Base-by-base conservation (phyloP, 2,888 invertebrate species). In the Napeogenes inachia region DNA sequence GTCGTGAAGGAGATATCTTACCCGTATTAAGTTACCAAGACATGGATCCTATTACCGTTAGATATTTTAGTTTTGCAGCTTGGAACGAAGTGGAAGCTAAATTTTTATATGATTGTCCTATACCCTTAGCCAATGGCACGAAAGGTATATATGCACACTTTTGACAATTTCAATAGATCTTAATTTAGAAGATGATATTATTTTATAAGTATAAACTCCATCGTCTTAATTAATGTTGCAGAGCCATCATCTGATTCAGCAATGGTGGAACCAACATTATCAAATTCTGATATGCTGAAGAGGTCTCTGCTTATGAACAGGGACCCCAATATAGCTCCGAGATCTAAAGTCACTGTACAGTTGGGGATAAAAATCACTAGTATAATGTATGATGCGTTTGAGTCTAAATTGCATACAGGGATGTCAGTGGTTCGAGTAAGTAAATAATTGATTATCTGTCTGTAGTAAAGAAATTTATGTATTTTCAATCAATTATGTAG, bases 21-120 rank as follows among this genome's bases (percentile, higher is more conserved):
- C 92, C 94, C 0, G 79, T 94, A 50, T 74, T 95, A 10, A 86
- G 86, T 10, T 94, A 92, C 83, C 82, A 77, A 33, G 95, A 95
- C 75, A 75, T 90, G 0, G 81, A 89, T 50, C 93, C 93, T 0
- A 75, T 95, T n/a, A 85, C 88, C 0, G 85, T 95, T 13, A 91
- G 90, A 68, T 94, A 92, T 74, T 92, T 94, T 63, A 93, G 94
- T 75, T 95, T 95, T 68, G 93, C 94, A 13, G 91, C 94, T 0
- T 95, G 94, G 93, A 91, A 89, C 4, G 90, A 91, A 0, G 92
- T 93, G 0, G 92, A 93, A 70, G 94, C 94, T 0, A 93, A 93
- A 73, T 94, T 94, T 89, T 91, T 92, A 59, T 95, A 93, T 70
- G 93, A 94, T 75, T 95, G 95, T 70, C 90, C 91, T 4, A 70